A percentile compares a stretch with the other conserved stretches of the same genome.
These are phyloP conservation scores for Telmatochromis sp. DNA, from an alignment of 2,113 vertebrate species.

Conservation along the genomic window DNA sequence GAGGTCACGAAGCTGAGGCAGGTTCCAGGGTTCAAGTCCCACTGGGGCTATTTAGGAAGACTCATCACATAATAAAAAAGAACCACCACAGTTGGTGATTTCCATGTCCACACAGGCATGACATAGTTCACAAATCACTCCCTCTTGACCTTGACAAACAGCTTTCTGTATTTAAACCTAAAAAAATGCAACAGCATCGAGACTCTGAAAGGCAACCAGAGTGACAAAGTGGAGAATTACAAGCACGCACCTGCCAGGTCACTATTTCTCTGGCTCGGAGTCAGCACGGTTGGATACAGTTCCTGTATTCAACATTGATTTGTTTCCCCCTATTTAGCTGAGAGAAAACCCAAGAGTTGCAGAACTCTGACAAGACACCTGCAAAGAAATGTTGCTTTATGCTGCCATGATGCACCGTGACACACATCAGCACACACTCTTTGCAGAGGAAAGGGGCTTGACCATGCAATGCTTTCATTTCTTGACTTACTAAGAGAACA, in stretches of 20 bases:
- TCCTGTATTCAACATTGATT: neutral
- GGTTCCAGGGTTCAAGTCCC: neutral
- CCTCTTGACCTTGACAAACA: neutral
- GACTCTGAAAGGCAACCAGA: neutral
- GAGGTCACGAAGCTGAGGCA: neutral
- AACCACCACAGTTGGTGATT: neutral
- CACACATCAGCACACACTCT: neutral
- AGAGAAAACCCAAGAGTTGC: neutral
- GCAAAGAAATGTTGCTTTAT: neutral
- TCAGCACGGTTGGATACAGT: neutral
- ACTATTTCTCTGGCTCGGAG: neutral
- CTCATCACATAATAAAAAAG: neutral
- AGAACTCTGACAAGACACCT: neutral
- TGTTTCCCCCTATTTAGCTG: constrained; percentile 25
- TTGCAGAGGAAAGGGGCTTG: neutral
- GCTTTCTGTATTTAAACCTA: neutral
- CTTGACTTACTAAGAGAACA: neutral
- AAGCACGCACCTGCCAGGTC: neutral
- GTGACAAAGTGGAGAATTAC: neutral
- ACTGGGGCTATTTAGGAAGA: neutral
- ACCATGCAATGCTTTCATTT: neutral
- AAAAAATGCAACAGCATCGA: neutral
- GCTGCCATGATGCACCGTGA: neutral
- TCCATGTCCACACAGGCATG: neutral
- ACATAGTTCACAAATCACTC: neutral